phyloP scores from a whole-genome alignment of 2,113 vertebrate species.

The Serinus canaria region DNA sequence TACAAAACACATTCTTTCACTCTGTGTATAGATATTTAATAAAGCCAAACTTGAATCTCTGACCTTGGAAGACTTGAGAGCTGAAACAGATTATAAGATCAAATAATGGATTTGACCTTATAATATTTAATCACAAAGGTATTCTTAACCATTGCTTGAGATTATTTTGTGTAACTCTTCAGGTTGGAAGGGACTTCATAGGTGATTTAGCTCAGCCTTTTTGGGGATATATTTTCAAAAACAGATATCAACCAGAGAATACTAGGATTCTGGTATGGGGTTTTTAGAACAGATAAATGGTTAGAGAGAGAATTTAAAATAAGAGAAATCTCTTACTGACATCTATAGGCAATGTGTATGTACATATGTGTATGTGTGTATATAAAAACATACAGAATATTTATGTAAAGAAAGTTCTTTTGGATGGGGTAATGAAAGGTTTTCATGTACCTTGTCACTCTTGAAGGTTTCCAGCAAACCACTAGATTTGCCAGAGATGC shows the following conservation, averaged over 20 bases:
- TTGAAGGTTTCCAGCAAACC: background rate
- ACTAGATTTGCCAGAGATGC: background rate
- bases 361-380: fast-evolving
- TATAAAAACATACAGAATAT: background rate
- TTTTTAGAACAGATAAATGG: background rate
- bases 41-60: background rate
- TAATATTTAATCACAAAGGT: background rate
- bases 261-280: background rate
- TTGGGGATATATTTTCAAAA: background rate
- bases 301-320: background rate
- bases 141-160: background rate
- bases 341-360: background rate
- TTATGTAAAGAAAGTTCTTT: background rate
- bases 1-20: background rate
- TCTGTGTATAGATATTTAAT: background rate
- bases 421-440: background rate
- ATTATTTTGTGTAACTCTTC: background rate
- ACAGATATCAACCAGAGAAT: background rate
- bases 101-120: background rate
- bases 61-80: background rate
- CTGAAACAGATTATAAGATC: background rate
- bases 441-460: background rate
- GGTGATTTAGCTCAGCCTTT: background rate
- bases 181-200: background rate
- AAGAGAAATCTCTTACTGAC: background rate